Evolutionary conservation across 2,888 invertebrate genomes (phyloP).

Genomic region (Epicampocera succincta): DNA sequence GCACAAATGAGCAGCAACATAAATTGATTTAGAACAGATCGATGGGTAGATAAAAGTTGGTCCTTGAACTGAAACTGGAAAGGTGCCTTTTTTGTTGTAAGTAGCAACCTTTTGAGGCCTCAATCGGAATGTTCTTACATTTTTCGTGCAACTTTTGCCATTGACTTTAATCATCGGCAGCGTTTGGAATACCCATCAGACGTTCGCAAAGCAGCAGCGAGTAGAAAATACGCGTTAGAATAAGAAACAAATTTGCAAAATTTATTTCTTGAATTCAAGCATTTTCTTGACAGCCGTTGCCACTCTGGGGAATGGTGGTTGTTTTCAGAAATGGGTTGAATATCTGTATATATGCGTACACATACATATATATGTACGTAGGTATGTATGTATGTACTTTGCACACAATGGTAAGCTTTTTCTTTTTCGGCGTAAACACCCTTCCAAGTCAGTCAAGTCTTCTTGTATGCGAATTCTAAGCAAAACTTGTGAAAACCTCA

Average conservation of each 20-base stretch:
- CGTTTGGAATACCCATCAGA: constrained; percentile 51
- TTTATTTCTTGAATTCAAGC: constrained; percentile 19
- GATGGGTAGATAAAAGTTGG: too few relatives aligned
- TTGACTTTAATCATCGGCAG: constrained; percentile 19
- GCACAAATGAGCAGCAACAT: too few relatives aligned
- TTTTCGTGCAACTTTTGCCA: neutral
- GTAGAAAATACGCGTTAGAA: neutral
- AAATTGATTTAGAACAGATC: too few relatives aligned
- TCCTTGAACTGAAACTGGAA: too few relatives aligned
- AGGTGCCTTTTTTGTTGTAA: too few relatives aligned
- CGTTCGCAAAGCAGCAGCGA: constrained; percentile 19
- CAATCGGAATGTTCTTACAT: neutral
- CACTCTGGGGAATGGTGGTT: constrained; percentile 25
- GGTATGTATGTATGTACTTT: too few relatives aligned
- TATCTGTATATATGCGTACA: constrained; percentile 23
- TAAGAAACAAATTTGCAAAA: constrained; percentile 49
- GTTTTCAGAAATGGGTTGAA: constrained; percentile 52
- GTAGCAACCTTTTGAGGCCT: too few relatives aligned
- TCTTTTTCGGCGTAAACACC: constrained; percentile 39
- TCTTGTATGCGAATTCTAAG: constrained; percentile 33
- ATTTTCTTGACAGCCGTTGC: constrained; percentile 20
- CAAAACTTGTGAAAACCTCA: constrained; percentile 35
- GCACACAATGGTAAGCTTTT: too few relatives aligned
- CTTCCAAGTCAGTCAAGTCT: constrained; percentile 17
- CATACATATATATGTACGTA: neutral